Base-by-base conservation (phyloP, 1,140 invertebrate genomes). In the Papilio machaon region DNA sequence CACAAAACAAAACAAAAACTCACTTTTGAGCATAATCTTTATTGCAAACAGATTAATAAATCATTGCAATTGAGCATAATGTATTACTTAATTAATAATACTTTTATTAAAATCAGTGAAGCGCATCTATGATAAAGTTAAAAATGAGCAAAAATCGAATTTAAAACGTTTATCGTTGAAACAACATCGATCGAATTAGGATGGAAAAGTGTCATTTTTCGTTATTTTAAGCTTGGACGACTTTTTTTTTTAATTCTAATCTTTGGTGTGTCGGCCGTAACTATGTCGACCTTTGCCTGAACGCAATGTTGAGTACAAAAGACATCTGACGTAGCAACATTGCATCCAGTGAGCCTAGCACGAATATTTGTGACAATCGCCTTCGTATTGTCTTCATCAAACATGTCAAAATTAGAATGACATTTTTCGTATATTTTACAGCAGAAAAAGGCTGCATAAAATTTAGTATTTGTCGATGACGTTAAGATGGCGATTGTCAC, bases 251-350 rank as follows among this genome's bases (percentile, higher is more conserved):
- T n/a, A n/a, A 94, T 87, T 83, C 93, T 94, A 94, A 93, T 94
- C 93, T 94, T 94, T 94, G 93, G 93, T 94, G 92, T 91, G 86
- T 84, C 89, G 90, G 91, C 87, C 88, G 91, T 90, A 91, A 91
- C 88, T 89, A 91, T 79, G 87, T 87, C 86, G 88, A 86, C 80
- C 77, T 84, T 82, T 82, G 82, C 86, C 86, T 83, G 85, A 89
- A 90, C 87, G 85, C 87, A 86, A 82, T 80, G 67, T 84, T 49
- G 54, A 73, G 75, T 81, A 80, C 60, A 76, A 80, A 82, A 81
- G 52, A 47, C 73, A 80, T 79, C 30, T 52, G 10, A 23, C 19
- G 19, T 10, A 11, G 8, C 58, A 81, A 83, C 81, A 86, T 82
- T 83, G 83, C 91, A 86, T 89, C 88, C 83, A 86, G 23, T 2